Evolutionary conservation across 1,140 invertebrate genomes (phyloP), one percentile per base, ranked within the genome.

Genomic region (Papilio aristodemus): DNA sequence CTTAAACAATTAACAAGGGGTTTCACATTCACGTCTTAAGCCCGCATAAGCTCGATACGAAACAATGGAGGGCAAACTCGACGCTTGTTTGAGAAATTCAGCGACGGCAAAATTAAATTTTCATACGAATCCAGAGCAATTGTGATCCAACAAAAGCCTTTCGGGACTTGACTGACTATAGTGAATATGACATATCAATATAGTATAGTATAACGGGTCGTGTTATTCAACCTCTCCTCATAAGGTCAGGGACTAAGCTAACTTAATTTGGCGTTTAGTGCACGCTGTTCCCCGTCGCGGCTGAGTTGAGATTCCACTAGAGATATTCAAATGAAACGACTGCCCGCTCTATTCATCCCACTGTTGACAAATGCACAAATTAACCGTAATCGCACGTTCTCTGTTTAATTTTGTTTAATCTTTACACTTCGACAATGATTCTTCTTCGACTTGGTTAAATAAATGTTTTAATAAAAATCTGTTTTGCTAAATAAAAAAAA

Each of bases 1-100:
- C 80, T 88, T 80, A 83, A 88, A 88, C 86, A 88, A 89, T 90
- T 90, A 89, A 85, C 86, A 84, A 69, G 75, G 76, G 83, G 82
- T 81, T 81, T 82, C 86, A 88, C 82, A 84, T 88, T 86, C 74
- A 76, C 72, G 73, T 68, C 74, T 80, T 84, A 83, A 89, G 81
- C 88, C 86, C 85, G 83, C 83, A 90, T 87, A 87, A 87, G 83
- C 86, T 77, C 75, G 67, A 70, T 75, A 72, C 76, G 74, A 86
- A 76, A 89, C 84, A 90, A 88, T 85, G 79, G 84, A 83, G 77
- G 73, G 82, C 80, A 82, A 85, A 83, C 82, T 84, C 80, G 36
- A 68, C 78, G 79, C 77, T 79, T 72, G 79, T 87, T 87, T 80
- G 76, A 78, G 86, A 83, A 82, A 85, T 86, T 86, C 81, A 81